Evolutionary conservation across 2,797 vertebrate genomes (phyloP), one percentile per base, ranked within the genome.

Genomic region (Sitta carolinensis): DNA sequence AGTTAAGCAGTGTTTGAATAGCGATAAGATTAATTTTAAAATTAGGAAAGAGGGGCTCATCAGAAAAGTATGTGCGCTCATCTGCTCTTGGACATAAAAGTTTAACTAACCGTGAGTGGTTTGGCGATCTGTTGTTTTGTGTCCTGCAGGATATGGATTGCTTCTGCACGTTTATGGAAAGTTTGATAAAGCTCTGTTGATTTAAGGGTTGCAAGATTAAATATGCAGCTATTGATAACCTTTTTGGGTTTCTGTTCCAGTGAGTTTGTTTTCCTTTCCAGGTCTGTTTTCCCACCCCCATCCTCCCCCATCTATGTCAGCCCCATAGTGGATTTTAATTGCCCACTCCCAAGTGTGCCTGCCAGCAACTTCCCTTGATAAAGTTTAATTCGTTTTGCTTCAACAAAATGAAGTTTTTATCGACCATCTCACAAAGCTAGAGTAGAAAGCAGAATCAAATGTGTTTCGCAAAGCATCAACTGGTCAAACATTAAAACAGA

Each of bases 331-430:
- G 66, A 88, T 89, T 93, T 94, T 7, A 73, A 82, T 75, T 95
- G 74, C 88, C 77, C 80, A 59, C 48, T 91, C 84, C 43, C 51
- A 72, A 36, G 26, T 36, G 66, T 89, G 62, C 62, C 76, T 84
- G 82, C 91, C 92, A 92, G 76, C 48, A 70, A 66, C 70, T 93
- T 80, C 51, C 67, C 45, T 81, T 78, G 92, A 92, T 93, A 94
- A 94, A 78, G 34, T 93, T 90, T 89, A 89, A 93, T 96, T 85
- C 86, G 66, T 87, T 95, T 94, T 94, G 55, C 79, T 73, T 74
- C 80, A 84, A 27, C 77, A 87, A 95, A 95, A 73, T 88, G 59
- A 73, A 59, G 34, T 67, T 97, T 91, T 95, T 89, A 94, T 92
- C 17, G 26, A 94, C 80, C 63, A 26, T 94, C 90, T 91, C 83